Conservation (phyloP, 2,888 invertebrate genomes). For the Ephialtes manifestator region DNA sequence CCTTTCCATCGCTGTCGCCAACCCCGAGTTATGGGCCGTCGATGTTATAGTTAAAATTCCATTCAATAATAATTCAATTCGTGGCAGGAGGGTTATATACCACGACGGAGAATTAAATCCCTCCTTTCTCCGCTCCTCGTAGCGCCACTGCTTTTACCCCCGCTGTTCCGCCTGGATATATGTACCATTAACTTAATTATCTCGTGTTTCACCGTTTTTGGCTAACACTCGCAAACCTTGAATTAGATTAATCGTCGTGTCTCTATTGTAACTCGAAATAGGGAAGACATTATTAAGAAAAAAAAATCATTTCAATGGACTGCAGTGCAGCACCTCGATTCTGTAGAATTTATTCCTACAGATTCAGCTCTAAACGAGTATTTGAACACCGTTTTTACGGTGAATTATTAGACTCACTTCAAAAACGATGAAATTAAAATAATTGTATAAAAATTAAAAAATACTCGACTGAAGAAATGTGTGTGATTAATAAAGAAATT, state of each 20-base stretch:
- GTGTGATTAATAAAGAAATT: too few species aligned
- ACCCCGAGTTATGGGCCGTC: constrained; percentile 54
- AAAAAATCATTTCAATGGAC: constrained; percentile 22
- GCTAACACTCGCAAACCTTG: not conserved
- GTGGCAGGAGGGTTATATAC: constrained; percentile 37
- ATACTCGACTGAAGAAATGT: too few species aligned
- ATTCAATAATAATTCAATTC: constrained; percentile 66
- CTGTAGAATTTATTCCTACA: too few species aligned
- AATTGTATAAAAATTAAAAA: too few species aligned
- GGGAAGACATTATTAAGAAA: not conserved
- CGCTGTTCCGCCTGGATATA: not conserved
- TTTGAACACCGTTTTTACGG: too few species aligned
- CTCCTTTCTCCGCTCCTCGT: not conserved
- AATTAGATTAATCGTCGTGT: not conserved
- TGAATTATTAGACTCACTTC: too few species aligned
- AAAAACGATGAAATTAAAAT: too few species aligned
- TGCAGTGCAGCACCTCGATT: too few species aligned
- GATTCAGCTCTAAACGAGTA: too few species aligned
- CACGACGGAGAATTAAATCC: constrained; percentile 48
- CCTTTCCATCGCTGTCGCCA: constrained; percentile 29
- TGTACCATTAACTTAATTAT: not conserved
- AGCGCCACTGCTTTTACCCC: not conserved
- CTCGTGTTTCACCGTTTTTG: not conserved
- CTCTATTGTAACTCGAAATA: not conserved
- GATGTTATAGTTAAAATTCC: constrained; percentile 68